Evolutionary conservation across 2,888 invertebrate genomes (phyloP).

Genomic region (Ctena decussata): DNA sequence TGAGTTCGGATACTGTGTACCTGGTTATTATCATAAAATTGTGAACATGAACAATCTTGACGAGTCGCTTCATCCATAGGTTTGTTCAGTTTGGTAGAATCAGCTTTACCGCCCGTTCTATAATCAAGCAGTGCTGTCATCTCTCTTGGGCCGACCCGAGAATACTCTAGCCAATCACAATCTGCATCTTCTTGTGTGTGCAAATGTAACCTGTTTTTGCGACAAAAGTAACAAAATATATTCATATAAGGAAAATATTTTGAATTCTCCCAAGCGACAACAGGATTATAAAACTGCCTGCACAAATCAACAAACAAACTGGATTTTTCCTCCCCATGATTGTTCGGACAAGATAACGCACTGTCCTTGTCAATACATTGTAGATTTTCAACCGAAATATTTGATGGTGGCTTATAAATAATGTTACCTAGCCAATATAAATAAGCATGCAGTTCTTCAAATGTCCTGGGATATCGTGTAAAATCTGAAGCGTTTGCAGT

Average conservation of each 20-base stretch:
- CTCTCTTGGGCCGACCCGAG: background rate
- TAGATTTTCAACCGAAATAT: too few relatives aligned
- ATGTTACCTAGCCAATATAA: background rate
- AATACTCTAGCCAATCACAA: too few relatives aligned
- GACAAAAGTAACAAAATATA: background rate
- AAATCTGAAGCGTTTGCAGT: background rate
- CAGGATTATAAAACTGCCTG: background rate
- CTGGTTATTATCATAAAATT: background rate
- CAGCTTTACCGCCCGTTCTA: background rate
- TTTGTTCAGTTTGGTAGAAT: background rate
- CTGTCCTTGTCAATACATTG: too few relatives aligned
- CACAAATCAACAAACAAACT: background rate
- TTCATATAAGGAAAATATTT: background rate
- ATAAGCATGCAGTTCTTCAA: background rate
- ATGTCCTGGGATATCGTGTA: background rate
- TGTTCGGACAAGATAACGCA: background rate
- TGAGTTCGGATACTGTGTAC: background rate
- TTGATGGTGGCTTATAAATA: too few relatives aligned
- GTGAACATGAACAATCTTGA: background rate
- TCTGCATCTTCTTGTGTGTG: too few relatives aligned
- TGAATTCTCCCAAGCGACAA: background rate
- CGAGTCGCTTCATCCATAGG: background rate
- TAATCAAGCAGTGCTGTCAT: too few relatives aligned
- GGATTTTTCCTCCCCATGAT: background rate
- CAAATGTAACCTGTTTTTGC: too few relatives aligned